A percentile compares a stretch with the other conserved stretches of the same genome.
Evolutionary conservation across 92 coral and sea anemone genomes (phyloP).

Genomic region (Anthopleura xanthogrammica): DNA sequence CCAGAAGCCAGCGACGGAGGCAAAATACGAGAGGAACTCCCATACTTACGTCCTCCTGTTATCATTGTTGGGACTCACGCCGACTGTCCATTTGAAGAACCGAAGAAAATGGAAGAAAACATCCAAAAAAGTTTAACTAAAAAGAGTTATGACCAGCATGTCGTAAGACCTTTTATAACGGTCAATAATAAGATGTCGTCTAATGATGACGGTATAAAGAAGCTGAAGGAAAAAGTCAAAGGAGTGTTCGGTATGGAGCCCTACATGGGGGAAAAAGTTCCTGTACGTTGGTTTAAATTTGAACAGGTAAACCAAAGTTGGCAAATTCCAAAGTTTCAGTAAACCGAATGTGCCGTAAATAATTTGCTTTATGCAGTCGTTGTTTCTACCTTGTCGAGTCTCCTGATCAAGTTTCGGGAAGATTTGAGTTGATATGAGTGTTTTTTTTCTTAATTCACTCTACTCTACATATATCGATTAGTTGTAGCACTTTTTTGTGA

Average conservation of each 20-base stretch:
- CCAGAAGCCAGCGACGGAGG: slow-evolving; percentile 35
- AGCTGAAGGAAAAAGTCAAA: slow-evolving; percentile 52
- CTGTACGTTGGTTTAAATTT: slow-evolving; percentile 78
- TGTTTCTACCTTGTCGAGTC: too few species aligned
- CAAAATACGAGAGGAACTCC: slow-evolving; percentile 12
- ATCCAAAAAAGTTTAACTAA: slow-evolving; percentile 70
- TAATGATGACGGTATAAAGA: slow-evolving; percentile 56
- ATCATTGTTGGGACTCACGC: slow-evolving; percentile 72
- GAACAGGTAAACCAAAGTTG: slow-evolving; percentile 52
- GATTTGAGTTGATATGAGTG: too few species aligned
- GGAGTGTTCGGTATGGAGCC: slow-evolving; percentile 2
- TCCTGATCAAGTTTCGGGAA: too few species aligned
- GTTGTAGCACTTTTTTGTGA: too few species aligned
- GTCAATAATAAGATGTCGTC: slow-evolving; percentile 72
- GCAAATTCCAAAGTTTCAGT: background rate
- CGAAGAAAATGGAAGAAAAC: slow-evolving; percentile 63
- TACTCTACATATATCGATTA: too few species aligned
- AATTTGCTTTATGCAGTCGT: too few species aligned
- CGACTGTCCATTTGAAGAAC: slow-evolving; percentile 66
- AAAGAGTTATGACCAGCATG: slow-evolving; percentile 72
- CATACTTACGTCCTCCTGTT: slow-evolving; percentile 78
- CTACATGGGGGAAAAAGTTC: slow-evolving; percentile 83
- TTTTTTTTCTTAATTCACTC: too few species aligned
- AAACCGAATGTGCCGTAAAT: background rate
- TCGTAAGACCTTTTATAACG: slow-evolving; percentile 59